Evolutionary conservation across 2,888 invertebrate genomes (phyloP), one percentile per base, ranked within the genome.

Genomic region (Cheilosia vernalis): DNA sequence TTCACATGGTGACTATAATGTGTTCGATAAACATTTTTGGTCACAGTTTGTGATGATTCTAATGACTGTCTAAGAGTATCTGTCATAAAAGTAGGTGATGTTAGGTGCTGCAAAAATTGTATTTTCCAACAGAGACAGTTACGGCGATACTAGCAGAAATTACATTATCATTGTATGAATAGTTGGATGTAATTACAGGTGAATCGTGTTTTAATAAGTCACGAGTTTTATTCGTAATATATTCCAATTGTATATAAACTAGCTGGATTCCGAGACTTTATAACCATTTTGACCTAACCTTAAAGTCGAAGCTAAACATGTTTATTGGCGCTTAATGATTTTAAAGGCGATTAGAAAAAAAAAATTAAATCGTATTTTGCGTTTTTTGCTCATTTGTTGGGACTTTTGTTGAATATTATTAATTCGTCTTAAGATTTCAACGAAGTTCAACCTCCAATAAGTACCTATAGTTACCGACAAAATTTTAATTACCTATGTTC

Each of bases 1-100:
- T 81, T 81, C 63, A 55, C 42, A 61, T n/a, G 10, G 2, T 24
- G 53, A 19, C 61, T 42, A 60, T 77, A 77, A 77, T 61, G 15
- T 17, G 24, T 51, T 61, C 10, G 53, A 19, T 60, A 77, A 77
- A 67, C 55, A 61, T 33, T 33, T 37, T 60, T 27, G 44, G 61
- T 67, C 47, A 44, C 37, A 19, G 17, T 24, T 58, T 15, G 15
- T 5, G 47, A 69, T 69, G 24, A 56, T 24, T 56, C 55, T 44
- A 37, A 56, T 19, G 56, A 47, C 21, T 66, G 17, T 66, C 4
- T 33, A 21, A 6, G 37, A n/a, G 19, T 7, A 63, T 6, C 47
- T 47, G 19, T n/a, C 37, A n/a, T 2, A 4, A 60, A 60, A 60
- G 42, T 60, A 42, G 60, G n/a, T 60, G 42, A 60, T 24, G 60